Evolutionary conservation across 2,113 vertebrate genomes (phyloP), one percentile per base, ranked within the genome.

Genomic region (Sorex araneus): DNA sequence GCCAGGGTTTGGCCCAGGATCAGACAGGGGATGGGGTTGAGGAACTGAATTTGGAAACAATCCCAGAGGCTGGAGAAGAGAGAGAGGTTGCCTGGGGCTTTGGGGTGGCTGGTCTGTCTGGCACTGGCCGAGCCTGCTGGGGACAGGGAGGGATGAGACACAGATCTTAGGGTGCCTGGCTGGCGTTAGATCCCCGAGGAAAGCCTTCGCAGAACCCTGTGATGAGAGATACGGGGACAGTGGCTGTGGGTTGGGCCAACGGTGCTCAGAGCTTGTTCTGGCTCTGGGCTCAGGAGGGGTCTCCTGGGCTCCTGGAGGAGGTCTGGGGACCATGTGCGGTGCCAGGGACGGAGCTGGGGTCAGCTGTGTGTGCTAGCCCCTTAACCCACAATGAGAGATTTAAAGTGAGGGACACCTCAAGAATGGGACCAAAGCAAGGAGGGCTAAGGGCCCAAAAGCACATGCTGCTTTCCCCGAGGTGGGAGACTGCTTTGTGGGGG

Each of bases 1-100:
- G 94, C 95, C 93, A 5, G 80, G 78, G 66, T 32, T 85, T 97
- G 97, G 98, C 97, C 93, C 89, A 93, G 86, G 70, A 97, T 97
- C 97, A 98, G 94, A 97, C 86, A 4, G n/a, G 25, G 91, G 6
- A 6, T 25, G 3, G 57, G 18, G 43, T 7, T 32, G 82, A 75
- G 84, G 76, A 90, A 91, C 82, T 76, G 8, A 76, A 97, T 96
- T 97, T 96, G 93, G 94, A 97, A 97, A 93, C 95, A 89, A 45
- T 97, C 97, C 95, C 73, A 40, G 19, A 90, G 85, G 89, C 94
- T 66, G 23, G 21, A 60, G 84, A 81, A 71, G 85, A 96, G 96
- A 96, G 96, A 91, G 89, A 92, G 93, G 84, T 93, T 85, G 54
- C 79, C 0, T 32, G 78, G 73, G 69, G 1, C 76, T 92, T 89